These are phyloP conservation scores for Orycteropus afer DNA, from an alignment of 2,113 vertebrate genomes.

Conservation along the genomic window DNA sequence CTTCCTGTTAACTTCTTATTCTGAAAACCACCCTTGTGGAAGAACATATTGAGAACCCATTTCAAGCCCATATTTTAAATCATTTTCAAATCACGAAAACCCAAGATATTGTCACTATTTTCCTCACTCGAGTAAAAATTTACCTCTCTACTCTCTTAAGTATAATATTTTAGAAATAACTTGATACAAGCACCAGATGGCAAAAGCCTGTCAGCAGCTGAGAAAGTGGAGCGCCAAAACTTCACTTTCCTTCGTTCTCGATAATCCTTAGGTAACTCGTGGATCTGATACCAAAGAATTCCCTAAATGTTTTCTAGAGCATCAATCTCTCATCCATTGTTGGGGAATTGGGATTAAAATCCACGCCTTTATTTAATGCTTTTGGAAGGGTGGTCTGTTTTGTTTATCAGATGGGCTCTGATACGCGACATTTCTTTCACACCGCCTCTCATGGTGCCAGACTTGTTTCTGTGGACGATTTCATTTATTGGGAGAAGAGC, in stretches of 20 bases:
- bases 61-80: slow-evolving; percentile 41
- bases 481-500: not conserved
- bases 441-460: not conserved
- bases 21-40: slow-evolving; percentile 43
- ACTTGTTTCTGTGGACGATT: not conserved
- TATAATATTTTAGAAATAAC: slow-evolving; percentile 35
- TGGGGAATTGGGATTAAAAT: slow-evolving; percentile 42
- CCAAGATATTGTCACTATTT: slow-evolving; percentile 29
- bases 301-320: not conserved
- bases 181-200: slow-evolving; percentile 12
- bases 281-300: slow-evolving; percentile 4
- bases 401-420: not conserved
- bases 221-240: slow-evolving; percentile 17
- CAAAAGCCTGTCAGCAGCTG: slow-evolving; percentile 49
- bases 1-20: slow-evolving; percentile 56
- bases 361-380: not conserved
- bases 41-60: slow-evolving; percentile 8
- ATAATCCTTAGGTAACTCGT: not conserved
- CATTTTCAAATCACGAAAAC: slow-evolving; percentile 52
- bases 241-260: slow-evolving; percentile 41
- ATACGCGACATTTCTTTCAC: not conserved
- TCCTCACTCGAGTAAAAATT: slow-evolving; percentile 30
- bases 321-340: not conserved
- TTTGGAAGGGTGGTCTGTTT: not conserved
- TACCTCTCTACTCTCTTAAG: slow-evolving; percentile 15